Percentiles rank a stretch among this genome's conserved stretches.
Evolutionary conservation across 1,140 invertebrate genomes (phyloP).

Genomic region (Stegodyphus mimosarum): DNA sequence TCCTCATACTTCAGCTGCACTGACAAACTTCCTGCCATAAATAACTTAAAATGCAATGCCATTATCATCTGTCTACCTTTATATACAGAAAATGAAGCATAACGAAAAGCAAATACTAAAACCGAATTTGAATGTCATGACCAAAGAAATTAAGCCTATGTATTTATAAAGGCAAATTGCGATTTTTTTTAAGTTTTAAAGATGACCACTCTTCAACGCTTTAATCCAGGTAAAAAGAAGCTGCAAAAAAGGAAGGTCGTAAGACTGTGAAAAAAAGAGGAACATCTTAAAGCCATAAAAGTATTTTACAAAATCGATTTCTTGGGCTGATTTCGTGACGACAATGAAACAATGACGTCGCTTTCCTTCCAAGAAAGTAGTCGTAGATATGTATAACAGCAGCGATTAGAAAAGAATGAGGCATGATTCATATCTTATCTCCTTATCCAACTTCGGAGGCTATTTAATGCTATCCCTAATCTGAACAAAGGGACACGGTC

Average conservation of each 20-base stretch:
- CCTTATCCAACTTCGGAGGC: background rate
- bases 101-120: no score
- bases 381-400: conserved; percentile 8
- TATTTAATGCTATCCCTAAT: conserved; percentile 40
- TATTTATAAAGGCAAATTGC: no score
- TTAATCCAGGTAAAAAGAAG: background rate
- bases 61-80: no score
- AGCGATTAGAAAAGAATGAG: conserved; percentile 53
- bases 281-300: conserved; percentile 32
- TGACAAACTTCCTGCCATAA: no score
- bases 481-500: conserved; percentile 12
- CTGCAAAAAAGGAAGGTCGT: background rate
- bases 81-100: no score
- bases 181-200: no score
- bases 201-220: no score
- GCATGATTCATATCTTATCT: conserved; percentile 40
- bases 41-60: no score
- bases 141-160: no score
- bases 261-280: conserved; percentile 10
- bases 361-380: conserved; percentile 35
- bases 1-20: no score
- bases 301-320: conserved; percentile 52
- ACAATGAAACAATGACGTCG: conserved; percentile 54
- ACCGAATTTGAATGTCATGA: no score
- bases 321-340: conserved; percentile 36